A percentile compares a stretch with the other conserved stretches of the same genome.
These are phyloP conservation scores for Thecocarcelia acutangulata DNA, from an alignment of 2,888 invertebrate species.

Conservation along the genomic window DNA sequence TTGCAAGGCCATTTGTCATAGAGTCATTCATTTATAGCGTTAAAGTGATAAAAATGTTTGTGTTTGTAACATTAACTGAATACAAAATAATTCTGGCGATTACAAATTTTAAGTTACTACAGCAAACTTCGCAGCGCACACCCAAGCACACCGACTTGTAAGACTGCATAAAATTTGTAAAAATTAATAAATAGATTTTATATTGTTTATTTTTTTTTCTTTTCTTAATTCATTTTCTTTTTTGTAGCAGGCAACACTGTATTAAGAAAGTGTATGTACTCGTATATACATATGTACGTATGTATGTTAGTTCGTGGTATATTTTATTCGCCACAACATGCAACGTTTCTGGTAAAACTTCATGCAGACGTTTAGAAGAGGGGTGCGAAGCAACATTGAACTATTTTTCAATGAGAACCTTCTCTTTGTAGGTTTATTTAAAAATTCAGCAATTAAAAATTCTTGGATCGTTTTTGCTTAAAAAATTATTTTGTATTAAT, in stretches of 20 bases:
- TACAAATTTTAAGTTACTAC: slow-evolving; percentile 41
- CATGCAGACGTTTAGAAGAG: slow-evolving; percentile 17
- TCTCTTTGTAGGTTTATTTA: slow-evolving; percentile 44
- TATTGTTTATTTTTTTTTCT: slow-evolving; percentile 42
- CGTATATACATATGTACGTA: too few species aligned
- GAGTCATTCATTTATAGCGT: slow-evolving; percentile 56
- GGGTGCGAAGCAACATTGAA: slow-evolving; percentile 52
- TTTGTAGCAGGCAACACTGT: slow-evolving; percentile 1
- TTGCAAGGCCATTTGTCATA: slow-evolving; percentile 63
- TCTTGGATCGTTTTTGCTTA: slow-evolving; percentile 44
- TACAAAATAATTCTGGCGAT: slow-evolving; percentile 56
- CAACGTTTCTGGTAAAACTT: slow-evolving; percentile 38
- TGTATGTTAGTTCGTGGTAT: background rate
- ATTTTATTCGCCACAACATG: slow-evolving; percentile 29
- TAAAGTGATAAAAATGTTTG: slow-evolving; percentile 55
- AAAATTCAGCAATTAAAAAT: slow-evolving; percentile 62
- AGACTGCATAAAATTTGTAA: slow-evolving; percentile 50
- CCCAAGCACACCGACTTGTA: background rate
- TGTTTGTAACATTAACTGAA: slow-evolving; percentile 50
- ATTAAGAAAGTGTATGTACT: background rate
- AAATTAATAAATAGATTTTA: slow-evolving; percentile 49
- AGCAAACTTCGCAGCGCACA: slow-evolving; percentile 22
- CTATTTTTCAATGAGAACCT: slow-evolving; percentile 60
- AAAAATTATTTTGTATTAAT: slow-evolving; percentile 50
- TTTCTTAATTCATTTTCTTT: slow-evolving; percentile 7